A percentile compares a stretch with the other conserved stretches of the same genome.
Conservation (phyloP, 2,797 vertebrate species). For the Tangara arthus region DNA sequence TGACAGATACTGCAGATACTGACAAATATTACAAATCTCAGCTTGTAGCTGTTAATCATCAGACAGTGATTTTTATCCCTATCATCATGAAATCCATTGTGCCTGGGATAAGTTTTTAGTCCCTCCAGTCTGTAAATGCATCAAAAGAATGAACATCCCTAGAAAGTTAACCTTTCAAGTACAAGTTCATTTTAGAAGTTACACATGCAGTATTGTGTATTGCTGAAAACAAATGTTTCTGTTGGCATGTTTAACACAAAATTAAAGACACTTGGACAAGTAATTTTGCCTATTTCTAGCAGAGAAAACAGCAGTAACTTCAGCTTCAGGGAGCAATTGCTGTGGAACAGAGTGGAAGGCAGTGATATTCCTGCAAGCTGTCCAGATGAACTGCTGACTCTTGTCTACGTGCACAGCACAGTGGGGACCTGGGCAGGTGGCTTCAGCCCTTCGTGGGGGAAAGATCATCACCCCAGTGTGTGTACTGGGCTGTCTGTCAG, state of each 20-base stretch:
- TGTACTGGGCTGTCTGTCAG: background rate
- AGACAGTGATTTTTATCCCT: background rate
- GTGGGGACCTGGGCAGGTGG: background rate
- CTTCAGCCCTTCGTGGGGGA: background rate
- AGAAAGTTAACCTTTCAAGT: background rate
- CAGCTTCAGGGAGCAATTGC: background rate
- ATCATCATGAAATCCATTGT: background rate
- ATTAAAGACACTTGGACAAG: background rate
- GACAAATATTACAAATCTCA: background rate
- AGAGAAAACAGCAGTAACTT: background rate
- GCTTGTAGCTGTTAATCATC: background rate
- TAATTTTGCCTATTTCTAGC: background rate
- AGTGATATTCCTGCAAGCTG: background rate
- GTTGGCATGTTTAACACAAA: background rate
- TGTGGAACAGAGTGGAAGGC: background rate
- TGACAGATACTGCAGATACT: background rate
- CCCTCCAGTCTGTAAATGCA: background rate
- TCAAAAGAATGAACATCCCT: background rate
- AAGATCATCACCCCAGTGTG: background rate
- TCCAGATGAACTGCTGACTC: background rate
- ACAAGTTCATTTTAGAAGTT: background rate
- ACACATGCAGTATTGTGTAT: background rate
- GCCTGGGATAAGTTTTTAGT: background rate
- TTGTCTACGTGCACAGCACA: accelerated
- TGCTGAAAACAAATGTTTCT: background rate